Conservation (phyloP, 2,888 invertebrate species). For the Diaperis boleti region DNA sequence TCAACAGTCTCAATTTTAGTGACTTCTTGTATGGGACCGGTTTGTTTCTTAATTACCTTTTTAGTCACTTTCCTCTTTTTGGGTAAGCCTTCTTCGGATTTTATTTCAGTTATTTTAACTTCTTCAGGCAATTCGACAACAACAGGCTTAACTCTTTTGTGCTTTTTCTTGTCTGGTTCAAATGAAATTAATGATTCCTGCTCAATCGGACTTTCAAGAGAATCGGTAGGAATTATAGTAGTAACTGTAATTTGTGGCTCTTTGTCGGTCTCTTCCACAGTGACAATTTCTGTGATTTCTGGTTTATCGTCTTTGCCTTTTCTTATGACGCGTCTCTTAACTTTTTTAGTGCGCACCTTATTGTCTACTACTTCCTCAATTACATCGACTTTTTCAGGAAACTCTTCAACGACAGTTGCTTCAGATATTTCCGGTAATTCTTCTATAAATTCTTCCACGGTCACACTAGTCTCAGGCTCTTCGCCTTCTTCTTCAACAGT, state of each 20-base stretch:
- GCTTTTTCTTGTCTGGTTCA: too few relatives aligned
- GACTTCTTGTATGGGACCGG: slow-evolving; percentile 56
- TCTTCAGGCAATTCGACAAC: too few relatives aligned
- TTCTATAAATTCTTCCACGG: slow-evolving; percentile 49
- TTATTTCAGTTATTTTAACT: too few relatives aligned
- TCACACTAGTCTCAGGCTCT: slow-evolving; percentile 53
- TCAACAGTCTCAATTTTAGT: slow-evolving; percentile 67
- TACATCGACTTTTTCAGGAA: slow-evolving; percentile 50
- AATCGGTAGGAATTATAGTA: too few relatives aligned
- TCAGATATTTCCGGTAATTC: slow-evolving; percentile 48
- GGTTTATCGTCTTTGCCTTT: slow-evolving; percentile 62
- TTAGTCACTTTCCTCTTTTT: too few relatives aligned
- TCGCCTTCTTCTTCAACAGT: slow-evolving; percentile 66
- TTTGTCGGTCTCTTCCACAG: too few relatives aligned
- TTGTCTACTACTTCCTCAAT: slow-evolving; percentile 48
- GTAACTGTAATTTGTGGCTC: too few relatives aligned
- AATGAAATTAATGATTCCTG: too few relatives aligned
- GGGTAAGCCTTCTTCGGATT: too few relatives aligned
- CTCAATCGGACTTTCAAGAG: too few relatives aligned
- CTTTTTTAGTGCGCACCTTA: slow-evolving; percentile 58
- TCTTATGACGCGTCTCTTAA: slow-evolving; percentile 66
- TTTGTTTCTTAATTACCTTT: slow-evolving; percentile 60
- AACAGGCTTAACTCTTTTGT: too few relatives aligned
- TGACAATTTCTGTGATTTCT: too few relatives aligned
- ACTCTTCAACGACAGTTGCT: slow-evolving; percentile 46